phyloP scores from a whole-genome alignment of 2,113 vertebrate species.

The Dendrocopos noguchii region DNA sequence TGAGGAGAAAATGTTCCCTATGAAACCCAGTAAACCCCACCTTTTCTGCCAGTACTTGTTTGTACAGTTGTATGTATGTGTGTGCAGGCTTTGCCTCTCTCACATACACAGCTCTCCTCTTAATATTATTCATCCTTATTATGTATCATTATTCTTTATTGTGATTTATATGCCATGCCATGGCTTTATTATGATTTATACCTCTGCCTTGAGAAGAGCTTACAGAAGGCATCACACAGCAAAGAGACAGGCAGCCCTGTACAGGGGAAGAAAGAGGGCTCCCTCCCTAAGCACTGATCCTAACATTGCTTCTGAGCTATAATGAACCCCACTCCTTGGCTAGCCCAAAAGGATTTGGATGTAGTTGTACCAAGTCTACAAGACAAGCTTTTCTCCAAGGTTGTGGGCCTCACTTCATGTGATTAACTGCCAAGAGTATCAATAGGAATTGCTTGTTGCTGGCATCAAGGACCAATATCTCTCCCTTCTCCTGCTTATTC shows the following conservation, averaged over 20 bases:
- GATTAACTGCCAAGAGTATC: neutral
- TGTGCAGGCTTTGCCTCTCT: neutral
- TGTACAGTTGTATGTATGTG: neutral
- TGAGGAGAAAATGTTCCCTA: neutral
- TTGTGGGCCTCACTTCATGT: neutral
- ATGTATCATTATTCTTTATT: constrained; percentile 63
- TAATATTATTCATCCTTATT: constrained; percentile 65
- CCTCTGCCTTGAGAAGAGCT: constrained; percentile 36
- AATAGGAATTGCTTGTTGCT: neutral
- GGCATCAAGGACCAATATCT: neutral
- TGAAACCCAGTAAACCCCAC: neutral
- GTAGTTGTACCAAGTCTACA: neutral
- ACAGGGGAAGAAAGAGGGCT: neutral
- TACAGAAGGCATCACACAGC: constrained; percentile 9
- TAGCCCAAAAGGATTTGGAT: neutral
- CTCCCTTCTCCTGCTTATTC: neutral
- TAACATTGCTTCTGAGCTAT: neutral
- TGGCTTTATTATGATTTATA: constrained; percentile 61
- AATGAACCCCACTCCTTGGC: neutral
- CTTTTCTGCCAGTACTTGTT: neutral
- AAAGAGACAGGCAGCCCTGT: neutral
- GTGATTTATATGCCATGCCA: constrained; percentile 54
- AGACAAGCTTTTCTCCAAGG: neutral
- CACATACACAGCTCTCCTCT: neutral
- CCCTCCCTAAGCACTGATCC: neutral